Percentiles rank a stretch among this genome's conserved stretches.
Conservation (phyloP, 2,888 invertebrate genomes). For the Leucophenga maculata region DNA sequence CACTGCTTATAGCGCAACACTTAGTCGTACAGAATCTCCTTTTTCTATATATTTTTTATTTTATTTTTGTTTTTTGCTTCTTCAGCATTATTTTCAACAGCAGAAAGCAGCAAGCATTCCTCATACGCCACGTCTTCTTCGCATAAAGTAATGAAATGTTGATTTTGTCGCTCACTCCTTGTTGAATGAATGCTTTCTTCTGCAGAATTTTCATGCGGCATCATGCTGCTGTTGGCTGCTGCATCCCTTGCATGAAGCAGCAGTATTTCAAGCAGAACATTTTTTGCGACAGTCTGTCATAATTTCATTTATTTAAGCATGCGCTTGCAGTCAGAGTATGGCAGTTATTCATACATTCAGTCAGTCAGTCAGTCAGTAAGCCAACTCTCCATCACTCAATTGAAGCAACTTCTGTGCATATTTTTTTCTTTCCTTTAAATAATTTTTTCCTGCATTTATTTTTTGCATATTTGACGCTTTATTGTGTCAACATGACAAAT, state of each 20-base stretch:
- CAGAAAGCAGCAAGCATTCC: constrained; percentile 51
- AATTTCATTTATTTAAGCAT: constrained; percentile 50
- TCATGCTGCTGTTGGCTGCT: neutral
- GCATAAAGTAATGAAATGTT: constrained; percentile 38
- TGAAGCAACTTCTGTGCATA: constrained; percentile 45
- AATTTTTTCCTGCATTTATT: no score
- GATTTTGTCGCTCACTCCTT: constrained; percentile 27
- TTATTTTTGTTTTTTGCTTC: constrained; percentile 7
- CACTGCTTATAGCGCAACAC: no score
- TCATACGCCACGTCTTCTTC: constrained; percentile 57
- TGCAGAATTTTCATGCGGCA: constrained; percentile 28
- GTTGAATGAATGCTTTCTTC: constrained; percentile 41
- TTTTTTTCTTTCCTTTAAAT: no score
- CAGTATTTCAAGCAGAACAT: constrained; percentile 62
- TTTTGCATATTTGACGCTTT: constrained; percentile 46
- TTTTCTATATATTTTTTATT: neutral
- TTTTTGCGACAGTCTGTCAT: constrained; percentile 65
- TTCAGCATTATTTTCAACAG: constrained; percentile 1
- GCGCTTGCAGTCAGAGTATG: constrained; percentile 1
- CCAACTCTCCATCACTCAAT: constrained; percentile 19
- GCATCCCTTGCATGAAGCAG: constrained; percentile 43
- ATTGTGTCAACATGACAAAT: constrained; percentile 66
- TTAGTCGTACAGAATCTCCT: neutral
- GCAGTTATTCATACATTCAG: constrained; percentile 26
- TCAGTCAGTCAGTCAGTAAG: constrained; percentile 37